These are phyloP conservation scores for Eilema depressum DNA, from an alignment of 2,888 invertebrate genomes.

Conservation along the genomic window DNA sequence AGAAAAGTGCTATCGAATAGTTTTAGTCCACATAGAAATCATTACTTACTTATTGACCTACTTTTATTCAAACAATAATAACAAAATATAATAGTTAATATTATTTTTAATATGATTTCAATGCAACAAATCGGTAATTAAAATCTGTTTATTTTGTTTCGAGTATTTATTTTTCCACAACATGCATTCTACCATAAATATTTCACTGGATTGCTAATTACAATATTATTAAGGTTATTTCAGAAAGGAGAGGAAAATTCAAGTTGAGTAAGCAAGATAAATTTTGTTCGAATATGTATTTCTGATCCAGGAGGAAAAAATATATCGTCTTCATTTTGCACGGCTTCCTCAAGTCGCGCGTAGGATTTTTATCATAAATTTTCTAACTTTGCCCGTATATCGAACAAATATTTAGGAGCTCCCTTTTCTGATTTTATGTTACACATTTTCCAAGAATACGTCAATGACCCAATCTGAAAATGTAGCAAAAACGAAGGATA, in stretches of 20 bases:
- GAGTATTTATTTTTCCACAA: background rate
- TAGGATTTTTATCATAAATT: slow-evolving; percentile 4
- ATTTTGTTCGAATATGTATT: slow-evolving; percentile 2
- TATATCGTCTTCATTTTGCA: slow-evolving; percentile 1
- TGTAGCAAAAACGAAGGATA: background rate
- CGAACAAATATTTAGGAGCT: slow-evolving; percentile 4
- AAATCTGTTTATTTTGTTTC: background rate
- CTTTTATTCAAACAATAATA: too few relatives aligned
- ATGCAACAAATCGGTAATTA: background rate
- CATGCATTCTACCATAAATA: background rate
- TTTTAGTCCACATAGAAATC: too few relatives aligned
- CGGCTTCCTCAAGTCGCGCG: background rate
- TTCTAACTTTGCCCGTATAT: slow-evolving; percentile 1
- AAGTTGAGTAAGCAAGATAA: background rate
- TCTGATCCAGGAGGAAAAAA: background rate
- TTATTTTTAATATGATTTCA: background rate
- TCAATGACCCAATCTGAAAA: background rate
- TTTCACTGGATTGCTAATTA: background rate
- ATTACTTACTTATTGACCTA: too few relatives aligned
- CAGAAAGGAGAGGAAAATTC: background rate
- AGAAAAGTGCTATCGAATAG: too few relatives aligned
- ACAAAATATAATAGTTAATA: background rate
- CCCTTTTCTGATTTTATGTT: background rate
- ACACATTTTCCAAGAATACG: background rate
- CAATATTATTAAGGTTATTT: background rate